Conservation (phyloP, 92 coral and sea anemone genomes). For the Parazoanthus atlanticus region DNA sequence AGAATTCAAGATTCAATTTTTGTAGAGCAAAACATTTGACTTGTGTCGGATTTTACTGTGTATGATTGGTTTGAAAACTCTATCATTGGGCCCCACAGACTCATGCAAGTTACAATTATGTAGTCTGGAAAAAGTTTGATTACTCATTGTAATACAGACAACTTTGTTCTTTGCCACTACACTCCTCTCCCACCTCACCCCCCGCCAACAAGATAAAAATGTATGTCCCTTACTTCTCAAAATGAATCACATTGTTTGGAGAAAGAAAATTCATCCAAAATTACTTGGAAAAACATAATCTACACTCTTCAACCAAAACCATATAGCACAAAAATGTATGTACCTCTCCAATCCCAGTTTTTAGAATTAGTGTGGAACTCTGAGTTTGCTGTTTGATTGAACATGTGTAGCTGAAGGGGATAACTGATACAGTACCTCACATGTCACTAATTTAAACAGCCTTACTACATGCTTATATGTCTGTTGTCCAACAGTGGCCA, state of each 20-base stretch:
- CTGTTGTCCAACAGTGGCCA: slow-evolving; percentile 16
- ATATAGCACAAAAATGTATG: slow-evolving; percentile 24
- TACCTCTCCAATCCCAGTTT: slow-evolving; percentile 1
- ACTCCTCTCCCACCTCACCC: neutral
- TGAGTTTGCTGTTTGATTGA: slow-evolving; percentile 25
- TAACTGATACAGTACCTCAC: slow-evolving; percentile 20
- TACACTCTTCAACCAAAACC: slow-evolving; percentile 8
- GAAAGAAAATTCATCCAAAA: slow-evolving; percentile 11
- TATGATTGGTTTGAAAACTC: slow-evolving; percentile 14
- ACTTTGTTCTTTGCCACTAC: no score
- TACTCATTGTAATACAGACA: no score
- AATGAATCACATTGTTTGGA: neutral
- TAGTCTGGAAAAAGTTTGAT: slow-evolving; percentile 5
- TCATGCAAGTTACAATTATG: slow-evolving; percentile 2
- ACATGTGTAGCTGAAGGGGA: slow-evolving; percentile 18
- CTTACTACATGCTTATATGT: slow-evolving; percentile 20
- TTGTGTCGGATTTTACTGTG: slow-evolving; percentile 1
- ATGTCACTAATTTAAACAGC: neutral
- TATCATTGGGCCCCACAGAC: slow-evolving; percentile 16
- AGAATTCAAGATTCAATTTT: no score
- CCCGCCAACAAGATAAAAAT: neutral
- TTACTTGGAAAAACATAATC: slow-evolving; percentile 9
- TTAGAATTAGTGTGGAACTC: neutral
- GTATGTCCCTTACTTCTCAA: neutral
- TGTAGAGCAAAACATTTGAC: neutral